Base-by-base conservation (phyloP, 2,113 vertebrate species). In the Elaphurus davidianus region DNA sequence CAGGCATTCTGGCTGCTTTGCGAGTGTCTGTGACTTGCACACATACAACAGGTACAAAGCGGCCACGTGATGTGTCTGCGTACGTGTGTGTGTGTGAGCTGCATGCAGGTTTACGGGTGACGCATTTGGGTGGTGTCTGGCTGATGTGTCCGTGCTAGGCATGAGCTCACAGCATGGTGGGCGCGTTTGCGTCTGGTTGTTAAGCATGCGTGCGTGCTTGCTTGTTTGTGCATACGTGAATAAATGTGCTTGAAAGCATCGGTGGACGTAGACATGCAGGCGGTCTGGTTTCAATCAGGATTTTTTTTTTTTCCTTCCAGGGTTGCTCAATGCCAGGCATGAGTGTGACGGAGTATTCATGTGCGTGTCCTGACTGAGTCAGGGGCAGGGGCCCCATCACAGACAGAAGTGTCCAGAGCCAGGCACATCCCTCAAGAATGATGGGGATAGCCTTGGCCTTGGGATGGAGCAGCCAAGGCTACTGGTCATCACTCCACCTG, bases 31-130 rank as follows among this genome's bases (percentile, higher is more conserved):
- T 11, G 47, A 76, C 27, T 4, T 1, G 16, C 19, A 67, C 19
- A 33, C 4, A 23, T 3, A 21, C 0, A 0, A 2, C 7, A 7
- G 0, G 6, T 25, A 7, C 52, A 28, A 2, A 2, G 88, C 4
- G 15, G 57, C 62, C 36, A 7, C 1, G n/a, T 2, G 27, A 25
- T 17, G 3, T 40, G 5, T 62, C 3, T 43, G 78, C 7, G 45
- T 11, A 28, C 19, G 0, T 52, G 78, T 30, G 33, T 30, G 43
- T 45, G 23, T 40, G 47, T 71, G 52, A 74, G 67, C 47, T 76
- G 8, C 2, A 12, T 3, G 14, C 0, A 8, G 57, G 23, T 36
- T 2, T 15, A 13, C 0, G 17, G 6, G 19, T 33, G 45, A 25
- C 1, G 16, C 2, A 2, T 14, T 6, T 8, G 28, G 27, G 36